phyloP scores from a whole-genome alignment of 2,797 vertebrate species.

The Podarcis siculus region DNA sequence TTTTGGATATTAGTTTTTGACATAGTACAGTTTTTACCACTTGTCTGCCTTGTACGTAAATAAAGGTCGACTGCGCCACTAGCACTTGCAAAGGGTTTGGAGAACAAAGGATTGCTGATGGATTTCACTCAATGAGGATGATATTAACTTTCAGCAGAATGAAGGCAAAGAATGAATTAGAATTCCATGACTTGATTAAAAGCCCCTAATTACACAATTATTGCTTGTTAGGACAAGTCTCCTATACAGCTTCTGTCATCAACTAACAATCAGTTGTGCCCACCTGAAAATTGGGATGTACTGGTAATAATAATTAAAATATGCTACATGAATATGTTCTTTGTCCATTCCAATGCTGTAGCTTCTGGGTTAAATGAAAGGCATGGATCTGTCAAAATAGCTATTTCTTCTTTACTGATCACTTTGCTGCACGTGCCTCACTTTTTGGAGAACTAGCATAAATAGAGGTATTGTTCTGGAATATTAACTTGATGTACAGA shows the following conservation, averaged over 20 bases:
- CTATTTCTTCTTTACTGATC: background rate
- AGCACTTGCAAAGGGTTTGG: conserved; percentile 58
- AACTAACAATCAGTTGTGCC: conserved; percentile 75
- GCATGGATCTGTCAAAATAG: background rate
- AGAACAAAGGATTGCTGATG: conserved; percentile 63
- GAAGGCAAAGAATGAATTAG: conserved; percentile 55
- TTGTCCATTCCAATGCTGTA: conserved; percentile 52
- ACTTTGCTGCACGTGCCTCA: background rate
- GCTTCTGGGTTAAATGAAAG: conserved; percentile 24
- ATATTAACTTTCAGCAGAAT: conserved; percentile 71
- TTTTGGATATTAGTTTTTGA: conserved; percentile 4
- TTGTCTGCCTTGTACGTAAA: conserved; percentile 43
- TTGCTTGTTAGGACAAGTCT: conserved; percentile 74
- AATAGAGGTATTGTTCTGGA: background rate
- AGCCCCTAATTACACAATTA: conserved; percentile 72
- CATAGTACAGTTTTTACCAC: conserved; percentile 42
- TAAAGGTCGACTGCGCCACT: conserved; percentile 52
- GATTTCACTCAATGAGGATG: conserved; percentile 66
- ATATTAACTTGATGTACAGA: background rate
- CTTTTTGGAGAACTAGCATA: background rate
- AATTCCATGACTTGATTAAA: conserved; percentile 74
- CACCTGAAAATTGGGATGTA: conserved; percentile 67
- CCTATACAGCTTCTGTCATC: conserved; percentile 69
- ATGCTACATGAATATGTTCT: conserved; percentile 44
- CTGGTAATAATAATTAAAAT: conserved; percentile 44